Conservation (phyloP, 30 jellyfish, hydroid and myxozoan species). For the Mastigias papua region DNA sequence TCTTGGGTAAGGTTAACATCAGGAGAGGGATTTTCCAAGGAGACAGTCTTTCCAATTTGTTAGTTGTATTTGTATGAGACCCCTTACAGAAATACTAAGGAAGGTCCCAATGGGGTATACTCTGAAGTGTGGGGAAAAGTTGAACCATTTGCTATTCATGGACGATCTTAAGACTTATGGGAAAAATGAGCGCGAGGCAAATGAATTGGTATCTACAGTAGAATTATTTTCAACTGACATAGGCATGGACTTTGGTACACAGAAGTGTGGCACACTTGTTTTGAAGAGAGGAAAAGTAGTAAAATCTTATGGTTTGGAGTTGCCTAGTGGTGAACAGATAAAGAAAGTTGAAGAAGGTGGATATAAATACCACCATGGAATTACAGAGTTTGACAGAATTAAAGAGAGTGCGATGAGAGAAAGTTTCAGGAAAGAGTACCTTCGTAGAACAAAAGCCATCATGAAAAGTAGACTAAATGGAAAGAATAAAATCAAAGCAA, state of each 20-base stretch:
- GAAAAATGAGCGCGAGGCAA: not conserved
- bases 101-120: conserved; percentile 43
- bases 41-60: conserved; percentile 55
- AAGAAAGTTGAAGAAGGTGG: conserved; percentile 31
- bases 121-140: conserved; percentile 45
- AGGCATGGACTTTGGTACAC: conserved; percentile 47
- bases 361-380: conserved; percentile 41
- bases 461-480: conserved; percentile 7
- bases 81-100: conserved; percentile 31
- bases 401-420: conserved; percentile 13
- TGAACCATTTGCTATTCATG: conserved; percentile 51
- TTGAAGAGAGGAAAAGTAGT: conserved; percentile 53
- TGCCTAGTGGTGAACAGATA: conserved; percentile 33
- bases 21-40: conserved; percentile 45
- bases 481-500: conserved; percentile 14
- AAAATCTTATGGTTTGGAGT: conserved; percentile 23
- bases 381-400: conserved; percentile 14
- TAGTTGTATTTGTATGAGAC: conserved; percentile 46
- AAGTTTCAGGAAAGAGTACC: conserved; percentile 21
- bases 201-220: conserved; percentile 3
- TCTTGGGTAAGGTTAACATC: conserved; percentile 35
- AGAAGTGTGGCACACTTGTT: conserved; percentile 42
- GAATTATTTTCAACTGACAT: conserved; percentile 7
- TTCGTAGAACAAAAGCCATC: conserved; percentile 12
- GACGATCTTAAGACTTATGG: conserved; percentile 1